Evolutionary conservation across 1,140 invertebrate species (phyloP).

Genomic region (Parapsyche elsis): DNA sequence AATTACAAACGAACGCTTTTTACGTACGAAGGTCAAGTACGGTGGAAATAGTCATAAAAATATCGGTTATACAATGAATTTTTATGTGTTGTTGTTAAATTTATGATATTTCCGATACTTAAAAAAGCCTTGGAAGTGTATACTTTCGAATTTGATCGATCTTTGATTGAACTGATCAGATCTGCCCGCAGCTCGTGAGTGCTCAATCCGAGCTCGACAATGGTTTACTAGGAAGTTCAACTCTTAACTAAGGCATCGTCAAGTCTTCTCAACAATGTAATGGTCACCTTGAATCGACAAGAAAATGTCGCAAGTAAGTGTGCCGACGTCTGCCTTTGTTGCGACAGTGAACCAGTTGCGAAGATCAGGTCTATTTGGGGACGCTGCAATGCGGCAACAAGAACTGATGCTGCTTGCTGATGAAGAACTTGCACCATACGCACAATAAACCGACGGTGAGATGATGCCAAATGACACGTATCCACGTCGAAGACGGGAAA

Average conservation of each 20-base stretch:
- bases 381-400: slow-evolving; percentile 35
- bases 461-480: slow-evolving; percentile 5
- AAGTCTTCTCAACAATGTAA: no score
- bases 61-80: no score
- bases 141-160: no score
- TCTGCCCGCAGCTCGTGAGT: no score
- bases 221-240: no score
- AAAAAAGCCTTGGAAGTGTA: no score
- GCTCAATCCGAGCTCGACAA: no score
- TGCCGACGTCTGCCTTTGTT: slow-evolving; percentile 11
- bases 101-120: no score
- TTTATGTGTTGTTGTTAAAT: no score
- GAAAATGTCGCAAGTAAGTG: slow-evolving; percentile 10
- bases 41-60: no score
- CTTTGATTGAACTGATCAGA: no score
- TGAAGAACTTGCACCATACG: slow-evolving; percentile 10
- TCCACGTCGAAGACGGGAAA: background rate
- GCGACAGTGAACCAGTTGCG: slow-evolving; percentile 42
- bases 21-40: background rate
- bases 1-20: slow-evolving; percentile 20
- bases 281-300: background rate
- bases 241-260: no score
- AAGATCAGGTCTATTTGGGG: slow-evolving; percentile 41
- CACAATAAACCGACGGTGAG: background rate
- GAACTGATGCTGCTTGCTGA: background rate